These are phyloP conservation scores for Petrocephalus zakoni DNA, from an alignment of 2,113 vertebrate species.

Conservation along the genomic window DNA sequence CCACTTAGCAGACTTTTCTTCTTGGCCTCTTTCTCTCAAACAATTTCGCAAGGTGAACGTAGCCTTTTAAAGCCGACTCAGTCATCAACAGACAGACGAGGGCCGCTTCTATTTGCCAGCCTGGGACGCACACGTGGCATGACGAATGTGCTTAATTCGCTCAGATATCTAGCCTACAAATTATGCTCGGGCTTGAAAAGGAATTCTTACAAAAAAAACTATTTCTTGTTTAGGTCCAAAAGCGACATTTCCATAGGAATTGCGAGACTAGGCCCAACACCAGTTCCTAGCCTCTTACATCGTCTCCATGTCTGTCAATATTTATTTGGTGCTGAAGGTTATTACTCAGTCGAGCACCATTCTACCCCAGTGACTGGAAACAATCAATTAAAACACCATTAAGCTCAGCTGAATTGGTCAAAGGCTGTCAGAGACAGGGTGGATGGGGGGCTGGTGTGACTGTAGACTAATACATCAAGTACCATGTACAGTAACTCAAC, in stretches of 20 bases:
- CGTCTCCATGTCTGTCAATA: conserved; percentile 12
- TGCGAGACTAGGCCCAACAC: neutral
- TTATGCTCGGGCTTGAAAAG: neutral
- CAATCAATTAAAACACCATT: conserved; percentile 55
- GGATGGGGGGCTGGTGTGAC: neutral
- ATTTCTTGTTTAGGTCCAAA: neutral
- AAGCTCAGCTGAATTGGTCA: conserved; percentile 37
- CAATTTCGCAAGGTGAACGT: neutral
- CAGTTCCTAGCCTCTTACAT: neutral
- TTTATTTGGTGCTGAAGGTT: conserved; percentile 14
- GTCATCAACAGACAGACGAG: neutral
- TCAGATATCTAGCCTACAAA: neutral
- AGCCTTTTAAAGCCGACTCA: neutral
- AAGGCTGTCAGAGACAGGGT: neutral
- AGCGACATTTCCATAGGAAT: neutral
- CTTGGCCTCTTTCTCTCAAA: neutral
- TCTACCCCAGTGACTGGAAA: conserved; percentile 34
- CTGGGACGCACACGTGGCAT: neutral
- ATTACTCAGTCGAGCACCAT: conserved; percentile 31
- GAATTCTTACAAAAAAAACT: neutral
- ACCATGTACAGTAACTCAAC: neutral
- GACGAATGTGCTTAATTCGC: conserved; percentile 16
- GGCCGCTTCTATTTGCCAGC: conserved; percentile 2
- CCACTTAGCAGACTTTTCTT: neutral
- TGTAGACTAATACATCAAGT: conserved; percentile 9